Evolutionary conservation across 2,888 invertebrate species (phyloP), one percentile per base, ranked within the genome.

Genomic region (Tenthredo mesomela): DNA sequence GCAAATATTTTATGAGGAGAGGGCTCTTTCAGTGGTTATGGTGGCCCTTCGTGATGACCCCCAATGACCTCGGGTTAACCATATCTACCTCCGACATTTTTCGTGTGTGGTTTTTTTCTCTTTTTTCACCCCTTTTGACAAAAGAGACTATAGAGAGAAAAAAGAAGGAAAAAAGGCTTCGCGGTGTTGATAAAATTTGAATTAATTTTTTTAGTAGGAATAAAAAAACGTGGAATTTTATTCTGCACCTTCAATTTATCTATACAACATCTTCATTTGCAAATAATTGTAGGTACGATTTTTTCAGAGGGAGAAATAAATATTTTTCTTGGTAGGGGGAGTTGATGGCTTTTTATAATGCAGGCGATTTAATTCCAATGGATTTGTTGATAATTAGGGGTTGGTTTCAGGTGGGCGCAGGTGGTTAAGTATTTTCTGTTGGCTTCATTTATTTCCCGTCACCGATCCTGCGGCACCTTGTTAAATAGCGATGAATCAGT

Each of bases 401-500:
- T 43, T 75, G n/a, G 83, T 50, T 71, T 25, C 40, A 58, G 71
- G 84, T 84, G 37, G 73, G 29, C 84, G 33, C 84, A 84, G 84
- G 84, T 84, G 84, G 84, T 50, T 84, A 84, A 84, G 84, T 82
- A 82, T 77, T 70, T 84, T 70, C 50, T 80, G 50, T 80, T 70
- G 78, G 84, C 43, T 78, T 82, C 84, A 80, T 84, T 84, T 80
- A 77, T 78, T 80, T 70, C 73, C 73, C 40, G 80, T n/a, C 29
- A 33, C 50, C 33, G 70, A 54, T 15, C 10, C n/a, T 5, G 12
- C 47, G 43, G 77, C 77, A 67, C 70, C 84, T 84, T 80, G 43
- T 84, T 78, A 84, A 84, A 82, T 84, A 84, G 67, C 84, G 80
- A 84, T 84, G 84, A 84, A 84, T 78, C 84, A 80, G 84, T 84